Conservation (phyloP, 53 echinoderm and acorn worm genomes). For the Antedon mediterranea region DNA sequence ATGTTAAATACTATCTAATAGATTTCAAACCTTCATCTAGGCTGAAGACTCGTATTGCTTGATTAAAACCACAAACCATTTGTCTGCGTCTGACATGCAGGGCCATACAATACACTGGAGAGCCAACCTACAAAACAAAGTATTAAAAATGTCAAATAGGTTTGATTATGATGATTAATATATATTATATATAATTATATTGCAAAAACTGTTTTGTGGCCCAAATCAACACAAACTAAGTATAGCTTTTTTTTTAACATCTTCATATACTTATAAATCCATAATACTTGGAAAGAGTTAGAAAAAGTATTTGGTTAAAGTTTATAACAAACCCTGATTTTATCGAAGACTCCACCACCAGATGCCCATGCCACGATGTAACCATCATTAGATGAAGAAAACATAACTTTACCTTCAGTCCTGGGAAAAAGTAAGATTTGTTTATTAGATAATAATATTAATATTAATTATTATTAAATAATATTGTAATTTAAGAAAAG, state of each 20-base stretch:
- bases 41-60: slow-evolving; percentile 62
- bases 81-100: slow-evolving; percentile 64
- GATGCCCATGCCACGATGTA: slow-evolving; percentile 83
- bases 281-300: too few species aligned
- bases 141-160: too few species aligned
- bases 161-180: too few species aligned
- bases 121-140: slow-evolving; percentile 44
- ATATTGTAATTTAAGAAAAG: too few species aligned
- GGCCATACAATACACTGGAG: slow-evolving; percentile 89
- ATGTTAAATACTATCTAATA: neutral
- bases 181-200: too few species aligned
- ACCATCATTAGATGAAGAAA: slow-evolving; percentile 92
- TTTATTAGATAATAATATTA: neutral
- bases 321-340: slow-evolving; percentile 43
- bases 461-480: neutral
- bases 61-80: slow-evolving; percentile 81
- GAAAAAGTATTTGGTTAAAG: neutral
- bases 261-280: too few species aligned
- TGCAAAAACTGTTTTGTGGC: too few species aligned
- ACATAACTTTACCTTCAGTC: slow-evolving; percentile 94
- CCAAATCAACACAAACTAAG: too few species aligned
- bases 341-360: slow-evolving; percentile 69
- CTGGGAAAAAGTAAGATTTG: slow-evolving; percentile 10
- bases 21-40: slow-evolving; percentile 80
- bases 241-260: too few species aligned